These are phyloP conservation scores for Parapristionchus giblindavisi DNA, from an alignment of 2,888 invertebrate species.

Conservation along the genomic window DNA sequence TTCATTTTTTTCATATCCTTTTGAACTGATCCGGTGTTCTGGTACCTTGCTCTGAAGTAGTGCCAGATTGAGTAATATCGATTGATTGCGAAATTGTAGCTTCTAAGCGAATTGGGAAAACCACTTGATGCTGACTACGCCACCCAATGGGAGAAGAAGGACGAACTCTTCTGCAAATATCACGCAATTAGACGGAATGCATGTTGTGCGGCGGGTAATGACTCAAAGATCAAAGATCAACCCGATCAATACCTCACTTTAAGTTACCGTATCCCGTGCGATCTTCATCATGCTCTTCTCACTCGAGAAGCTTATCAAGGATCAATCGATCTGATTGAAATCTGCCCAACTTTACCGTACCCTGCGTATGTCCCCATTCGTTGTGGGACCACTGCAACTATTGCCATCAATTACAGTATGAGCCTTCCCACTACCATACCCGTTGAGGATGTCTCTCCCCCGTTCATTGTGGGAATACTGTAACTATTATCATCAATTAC, in stretches of 20 bases:
- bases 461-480: too few relatives aligned
- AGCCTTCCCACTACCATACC: too few relatives aligned
- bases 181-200: conserved; percentile 23
- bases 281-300: conserved; percentile 50
- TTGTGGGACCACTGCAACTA: too few relatives aligned
- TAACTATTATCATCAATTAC: too few relatives aligned
- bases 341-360: not conserved
- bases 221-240: not conserved
- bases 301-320: conserved; percentile 45
- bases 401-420: too few relatives aligned
- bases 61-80: too few relatives aligned
- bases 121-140: conserved; percentile 30
- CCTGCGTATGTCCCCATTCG: too few relatives aligned
- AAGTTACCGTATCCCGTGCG: conserved; percentile 49
- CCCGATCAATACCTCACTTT: not conserved
- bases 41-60: too few relatives aligned
- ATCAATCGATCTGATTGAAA: conserved; percentile 4
- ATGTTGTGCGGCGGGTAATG: conserved; percentile 34
- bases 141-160: conserved; percentile 46
- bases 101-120: conserved; percentile 31
- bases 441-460: too few relatives aligned
- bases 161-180: conserved; percentile 44
- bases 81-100: not conserved
- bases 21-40: too few relatives aligned
- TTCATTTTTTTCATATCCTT: not conserved